Conservation (phyloP, 2,888 invertebrate genomes). For the Melanchra persicariae region DNA sequence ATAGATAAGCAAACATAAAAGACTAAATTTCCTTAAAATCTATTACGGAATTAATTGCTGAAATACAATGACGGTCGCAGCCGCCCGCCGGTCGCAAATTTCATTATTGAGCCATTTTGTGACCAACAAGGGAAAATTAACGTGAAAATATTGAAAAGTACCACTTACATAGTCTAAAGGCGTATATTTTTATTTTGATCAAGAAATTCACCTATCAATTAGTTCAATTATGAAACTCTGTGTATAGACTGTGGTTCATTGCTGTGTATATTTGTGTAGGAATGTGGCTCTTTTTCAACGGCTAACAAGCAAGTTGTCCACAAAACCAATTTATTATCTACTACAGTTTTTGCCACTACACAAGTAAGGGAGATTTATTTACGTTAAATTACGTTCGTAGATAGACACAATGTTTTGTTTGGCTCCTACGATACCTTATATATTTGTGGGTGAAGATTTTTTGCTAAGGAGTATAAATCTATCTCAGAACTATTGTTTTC, state of each 20-base stretch:
- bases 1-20: constrained; percentile 1
- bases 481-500: background rate
- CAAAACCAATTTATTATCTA: constrained; percentile 63
- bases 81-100: constrained; percentile 21
- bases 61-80: constrained; percentile 1
- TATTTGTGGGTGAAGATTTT: constrained; percentile 17
- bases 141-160: constrained; percentile 2
- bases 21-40: constrained; percentile 9
- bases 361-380: constrained; percentile 61
- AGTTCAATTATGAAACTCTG: constrained; percentile 16
- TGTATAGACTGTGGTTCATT: constrained; percentile 43
- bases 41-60: constrained; percentile 25
- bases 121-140: constrained; percentile 19
- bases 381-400: constrained; percentile 51
- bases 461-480: background rate
- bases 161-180: background rate
- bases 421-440: constrained; percentile 11
- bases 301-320: constrained; percentile 59
- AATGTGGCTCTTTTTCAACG: constrained; percentile 36
- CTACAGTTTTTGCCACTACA: constrained; percentile 62
- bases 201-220: constrained; percentile 6
- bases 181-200: background rate
- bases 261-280: constrained; percentile 49
- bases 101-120: constrained; percentile 15
- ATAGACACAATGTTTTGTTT: constrained; percentile 51